A percentile compares a stretch with the other conserved stretches of the same genome.
These are phyloP conservation scores for Fukomys damarensis DNA, from an alignment of 2,113 vertebrate species.

Conservation along the genomic window DNA sequence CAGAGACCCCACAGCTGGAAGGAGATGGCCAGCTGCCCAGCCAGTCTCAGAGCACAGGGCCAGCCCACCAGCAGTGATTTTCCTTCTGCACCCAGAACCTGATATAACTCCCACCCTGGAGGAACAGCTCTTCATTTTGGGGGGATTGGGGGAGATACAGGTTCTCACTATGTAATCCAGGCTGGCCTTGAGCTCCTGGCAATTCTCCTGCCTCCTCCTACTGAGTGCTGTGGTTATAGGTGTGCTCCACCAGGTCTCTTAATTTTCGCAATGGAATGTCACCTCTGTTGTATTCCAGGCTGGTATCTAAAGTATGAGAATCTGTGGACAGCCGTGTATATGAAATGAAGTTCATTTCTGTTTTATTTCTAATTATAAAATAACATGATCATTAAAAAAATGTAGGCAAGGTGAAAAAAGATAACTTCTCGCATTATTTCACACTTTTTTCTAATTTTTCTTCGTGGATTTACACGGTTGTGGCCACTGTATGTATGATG, in stretches of 20 bases:
- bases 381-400: neutral
- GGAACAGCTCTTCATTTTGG: neutral
- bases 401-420: conserved; percentile 1
- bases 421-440: neutral
- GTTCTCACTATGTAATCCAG: neutral
- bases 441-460: neutral
- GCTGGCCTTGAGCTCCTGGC: neutral
- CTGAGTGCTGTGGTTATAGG: neutral
- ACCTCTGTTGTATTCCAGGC: neutral
- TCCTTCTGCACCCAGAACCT: neutral
- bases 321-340: neutral
- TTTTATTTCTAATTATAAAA: neutral
- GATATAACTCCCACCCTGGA: neutral
- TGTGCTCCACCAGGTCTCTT: neutral
- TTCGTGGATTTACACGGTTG: neutral
- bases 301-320: neutral
- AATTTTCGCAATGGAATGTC: neutral
- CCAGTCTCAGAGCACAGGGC: neutral
- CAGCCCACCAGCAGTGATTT: neutral
- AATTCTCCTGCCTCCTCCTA: neutral
- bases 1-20: neutral
- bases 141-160: no score
- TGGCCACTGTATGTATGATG: neutral
- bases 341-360: neutral
- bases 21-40: neutral